phyloP scores from a whole-genome alignment of 2,113 vertebrate species.

The Pycnonotus jocosus region DNA sequence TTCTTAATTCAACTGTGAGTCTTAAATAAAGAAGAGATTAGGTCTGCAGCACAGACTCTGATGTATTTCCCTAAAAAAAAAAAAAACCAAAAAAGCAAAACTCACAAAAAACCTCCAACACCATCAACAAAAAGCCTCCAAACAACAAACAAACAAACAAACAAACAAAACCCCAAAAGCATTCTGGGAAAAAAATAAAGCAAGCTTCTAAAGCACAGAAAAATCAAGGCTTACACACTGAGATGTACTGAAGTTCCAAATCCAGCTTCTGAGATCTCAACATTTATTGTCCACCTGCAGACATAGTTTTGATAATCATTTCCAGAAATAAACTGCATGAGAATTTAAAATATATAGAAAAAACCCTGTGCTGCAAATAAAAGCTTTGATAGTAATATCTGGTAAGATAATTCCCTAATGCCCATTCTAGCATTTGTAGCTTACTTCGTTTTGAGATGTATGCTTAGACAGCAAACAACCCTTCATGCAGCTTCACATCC shows the following conservation, averaged over 20 bases:
- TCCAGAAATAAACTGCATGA: neutral
- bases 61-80: neutral
- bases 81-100: fast-evolving
- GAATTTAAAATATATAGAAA: neutral
- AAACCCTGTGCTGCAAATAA: neutral
- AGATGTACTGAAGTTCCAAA: neutral
- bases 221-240: neutral
- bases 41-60: neutral
- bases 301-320: neutral
- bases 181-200: neutral
- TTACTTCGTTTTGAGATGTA: neutral
- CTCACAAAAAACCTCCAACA: fast-evolving
- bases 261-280: neutral
- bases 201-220: neutral
- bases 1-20: neutral
- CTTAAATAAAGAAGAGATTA: neutral
- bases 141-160: neutral
- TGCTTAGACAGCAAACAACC: neutral
- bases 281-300: neutral
- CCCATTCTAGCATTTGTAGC: neutral
- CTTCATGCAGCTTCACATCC: neutral
- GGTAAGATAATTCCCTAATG: neutral
- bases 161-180: neutral
- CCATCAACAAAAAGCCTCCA: neutral
- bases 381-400: neutral